A percentile compares a stretch with the other conserved stretches of the same genome.
Evolutionary conservation across 1,140 invertebrate genomes (phyloP).

Genomic region (Diorhabda carinulata): DNA sequence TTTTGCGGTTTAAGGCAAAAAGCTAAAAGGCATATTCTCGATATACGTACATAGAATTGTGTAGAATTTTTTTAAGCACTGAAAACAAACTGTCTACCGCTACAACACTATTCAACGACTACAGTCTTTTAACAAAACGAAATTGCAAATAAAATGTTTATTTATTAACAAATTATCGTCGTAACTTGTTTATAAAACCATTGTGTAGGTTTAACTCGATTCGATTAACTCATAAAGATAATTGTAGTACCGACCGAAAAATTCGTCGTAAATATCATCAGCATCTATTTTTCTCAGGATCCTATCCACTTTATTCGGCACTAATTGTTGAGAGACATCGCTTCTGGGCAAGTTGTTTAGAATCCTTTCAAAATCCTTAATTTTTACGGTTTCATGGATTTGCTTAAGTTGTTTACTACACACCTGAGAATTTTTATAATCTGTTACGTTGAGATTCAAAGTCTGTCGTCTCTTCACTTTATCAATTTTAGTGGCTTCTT

Average conservation of each 20-base stretch:
- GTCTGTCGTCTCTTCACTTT: conserved; percentile 3
- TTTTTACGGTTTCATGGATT: conserved; percentile 37
- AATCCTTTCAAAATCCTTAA: conserved; percentile 36
- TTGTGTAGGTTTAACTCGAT: conserved; percentile 13
- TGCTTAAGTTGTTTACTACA: conserved; percentile 26
- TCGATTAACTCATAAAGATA: conserved; percentile 21
- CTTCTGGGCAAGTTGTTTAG: conserved; percentile 24
- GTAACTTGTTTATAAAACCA: conserved; percentile 16
- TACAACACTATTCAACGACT: conserved; percentile 2
- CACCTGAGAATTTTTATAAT: conserved; percentile 24
- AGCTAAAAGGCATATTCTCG: conserved; percentile 19
- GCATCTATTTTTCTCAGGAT: conserved; percentile 14
- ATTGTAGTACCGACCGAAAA: conserved; percentile 31
- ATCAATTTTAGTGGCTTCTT: neutral
- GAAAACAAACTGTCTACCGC: conserved; percentile 12
- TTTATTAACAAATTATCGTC: conserved; percentile 18
- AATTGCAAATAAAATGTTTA: conserved; percentile 22
- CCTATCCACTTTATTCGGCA: conserved; percentile 9
- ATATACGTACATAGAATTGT: conserved; percentile 13
- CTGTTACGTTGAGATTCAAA: conserved; percentile 20
- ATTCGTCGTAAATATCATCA: conserved; percentile 31
- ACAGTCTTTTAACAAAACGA: conserved; percentile 10
- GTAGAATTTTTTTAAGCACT: conserved; percentile 4
- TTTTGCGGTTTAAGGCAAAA: conserved; percentile 17
- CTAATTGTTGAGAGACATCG: conserved; percentile 11